These are phyloP conservation scores for Stramonita haemastoma DNA, from an alignment of 2,888 invertebrate genomes.

Conservation along the genomic window DNA sequence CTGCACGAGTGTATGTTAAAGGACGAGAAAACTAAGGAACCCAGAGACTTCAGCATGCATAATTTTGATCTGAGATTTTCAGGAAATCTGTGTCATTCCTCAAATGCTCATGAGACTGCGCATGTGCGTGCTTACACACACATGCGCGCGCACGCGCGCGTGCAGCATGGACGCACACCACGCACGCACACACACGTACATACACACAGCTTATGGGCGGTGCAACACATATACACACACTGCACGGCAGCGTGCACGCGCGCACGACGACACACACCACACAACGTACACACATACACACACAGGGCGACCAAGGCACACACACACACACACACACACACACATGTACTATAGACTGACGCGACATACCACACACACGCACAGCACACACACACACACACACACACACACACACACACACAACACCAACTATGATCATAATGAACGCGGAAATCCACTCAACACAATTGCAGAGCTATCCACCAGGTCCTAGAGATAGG, in stretches of 20 bases:
- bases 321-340: background rate
- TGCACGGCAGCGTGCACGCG: background rate
- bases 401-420: slow-evolving; percentile 10
- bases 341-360: background rate
- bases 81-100: no score
- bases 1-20: no score
- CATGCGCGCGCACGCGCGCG: background rate
- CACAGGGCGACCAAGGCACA: background rate
- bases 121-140: background rate
- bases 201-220: no score
- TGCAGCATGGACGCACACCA: background rate
- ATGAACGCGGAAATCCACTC: no score
- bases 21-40: no score
- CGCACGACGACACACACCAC: background rate
- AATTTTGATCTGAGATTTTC: no score
- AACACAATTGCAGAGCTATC: no score
- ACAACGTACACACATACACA: background rate
- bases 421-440: no score
- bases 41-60: no score
- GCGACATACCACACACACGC: background rate
- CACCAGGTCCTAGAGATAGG: no score
- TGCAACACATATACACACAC: background rate
- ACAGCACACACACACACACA: background rate
- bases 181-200: no score
- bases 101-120: no score